phyloP scores from a whole-genome alignment of 2,797 vertebrate species.

The Acanthurus lineatus region DNA sequence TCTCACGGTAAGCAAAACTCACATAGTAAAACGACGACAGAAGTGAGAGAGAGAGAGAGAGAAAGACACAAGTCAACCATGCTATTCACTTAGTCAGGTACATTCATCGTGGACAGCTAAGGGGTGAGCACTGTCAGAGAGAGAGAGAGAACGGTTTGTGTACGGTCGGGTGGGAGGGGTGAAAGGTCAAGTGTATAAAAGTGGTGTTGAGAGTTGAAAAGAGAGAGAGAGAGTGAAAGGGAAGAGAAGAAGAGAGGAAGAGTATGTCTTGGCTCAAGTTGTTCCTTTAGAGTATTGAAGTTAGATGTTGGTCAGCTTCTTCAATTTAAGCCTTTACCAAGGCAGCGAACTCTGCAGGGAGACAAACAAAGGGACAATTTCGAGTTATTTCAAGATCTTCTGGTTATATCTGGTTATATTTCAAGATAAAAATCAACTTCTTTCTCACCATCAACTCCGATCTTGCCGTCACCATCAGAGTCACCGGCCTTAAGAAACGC shows the following conservation, averaged over 20 bases:
- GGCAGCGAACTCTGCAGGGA: slow-evolving; percentile 80
- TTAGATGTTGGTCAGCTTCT: slow-evolving; percentile 77
- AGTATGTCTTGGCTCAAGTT: slow-evolving; percentile 81
- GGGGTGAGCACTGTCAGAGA: slow-evolving; percentile 72
- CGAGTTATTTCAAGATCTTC: background rate
- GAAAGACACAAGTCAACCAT: slow-evolving; percentile 76
- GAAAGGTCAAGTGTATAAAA: slow-evolving; percentile 85
- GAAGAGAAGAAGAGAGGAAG: slow-evolving; percentile 61
- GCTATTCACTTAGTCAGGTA: slow-evolving; percentile 79
- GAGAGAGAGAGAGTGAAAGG: slow-evolving; percentile 61
- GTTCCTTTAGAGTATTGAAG: slow-evolving; percentile 81
- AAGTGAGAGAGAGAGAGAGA: slow-evolving; percentile 76
- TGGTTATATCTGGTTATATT: background rate
- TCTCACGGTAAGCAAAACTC: slow-evolving; percentile 83
- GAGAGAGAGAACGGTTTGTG: slow-evolving; percentile 50
- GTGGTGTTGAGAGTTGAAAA: slow-evolving; percentile 66
- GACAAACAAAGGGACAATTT: slow-evolving; percentile 12
- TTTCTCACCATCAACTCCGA: slow-evolving; percentile 86
- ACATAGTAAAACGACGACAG: slow-evolving; percentile 80
- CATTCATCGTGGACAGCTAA: slow-evolving; percentile 81
- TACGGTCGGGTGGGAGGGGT: slow-evolving; percentile 49
- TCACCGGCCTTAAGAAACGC: slow-evolving; percentile 85
- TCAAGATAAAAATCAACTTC: background rate
- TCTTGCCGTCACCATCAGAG: slow-evolving; percentile 88
- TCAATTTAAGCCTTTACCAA: slow-evolving; percentile 83